A percentile compares a stretch with the other conserved stretches of the same genome.
Evolutionary conservation across 2,113 vertebrate species (phyloP).

Genomic region (Zingel zingel): DNA sequence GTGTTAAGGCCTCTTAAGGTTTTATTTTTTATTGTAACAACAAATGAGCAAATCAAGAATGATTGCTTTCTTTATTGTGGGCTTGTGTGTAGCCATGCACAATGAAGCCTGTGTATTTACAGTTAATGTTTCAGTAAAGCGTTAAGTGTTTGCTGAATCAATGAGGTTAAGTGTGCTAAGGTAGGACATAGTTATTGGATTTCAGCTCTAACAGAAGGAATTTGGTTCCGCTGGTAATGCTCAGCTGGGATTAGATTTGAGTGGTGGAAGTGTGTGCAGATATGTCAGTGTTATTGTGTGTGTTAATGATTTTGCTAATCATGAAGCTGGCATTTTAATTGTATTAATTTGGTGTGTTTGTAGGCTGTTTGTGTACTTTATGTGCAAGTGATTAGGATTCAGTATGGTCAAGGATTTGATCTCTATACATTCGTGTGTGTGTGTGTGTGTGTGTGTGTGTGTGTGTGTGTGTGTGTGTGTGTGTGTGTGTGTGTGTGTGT

Average conservation of each 20-base stretch:
- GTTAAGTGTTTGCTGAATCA: constrained; percentile 23
- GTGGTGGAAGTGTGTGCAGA: constrained; percentile 26
- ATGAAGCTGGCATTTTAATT: constrained; percentile 6
- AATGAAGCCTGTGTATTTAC: constrained; percentile 16
- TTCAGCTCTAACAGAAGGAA: constrained; percentile 25
- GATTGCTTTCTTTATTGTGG: not conserved
- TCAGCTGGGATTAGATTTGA: constrained; percentile 34
- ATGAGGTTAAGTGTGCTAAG: constrained; percentile 31
- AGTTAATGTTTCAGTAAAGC: constrained; percentile 3
- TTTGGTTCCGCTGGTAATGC: constrained; percentile 43
- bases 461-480: not conserved
- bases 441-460: not conserved
- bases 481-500: not conserved
- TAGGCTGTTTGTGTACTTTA: not conserved
- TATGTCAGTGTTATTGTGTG: not conserved
- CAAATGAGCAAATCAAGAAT: not conserved
- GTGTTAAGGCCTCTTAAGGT: not conserved
- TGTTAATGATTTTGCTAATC: constrained; percentile 23
- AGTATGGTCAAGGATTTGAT: constrained; percentile 1
- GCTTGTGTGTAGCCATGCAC: not conserved
- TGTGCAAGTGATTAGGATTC: constrained; percentile 2
- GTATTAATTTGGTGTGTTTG: constrained; percentile 17
- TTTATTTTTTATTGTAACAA: not conserved
- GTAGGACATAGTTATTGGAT: constrained; percentile 40
- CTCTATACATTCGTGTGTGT: not conserved